phyloP scores from a whole-genome alignment of 2,797 vertebrate genomes.

The Tenualosa ilisha region DNA sequence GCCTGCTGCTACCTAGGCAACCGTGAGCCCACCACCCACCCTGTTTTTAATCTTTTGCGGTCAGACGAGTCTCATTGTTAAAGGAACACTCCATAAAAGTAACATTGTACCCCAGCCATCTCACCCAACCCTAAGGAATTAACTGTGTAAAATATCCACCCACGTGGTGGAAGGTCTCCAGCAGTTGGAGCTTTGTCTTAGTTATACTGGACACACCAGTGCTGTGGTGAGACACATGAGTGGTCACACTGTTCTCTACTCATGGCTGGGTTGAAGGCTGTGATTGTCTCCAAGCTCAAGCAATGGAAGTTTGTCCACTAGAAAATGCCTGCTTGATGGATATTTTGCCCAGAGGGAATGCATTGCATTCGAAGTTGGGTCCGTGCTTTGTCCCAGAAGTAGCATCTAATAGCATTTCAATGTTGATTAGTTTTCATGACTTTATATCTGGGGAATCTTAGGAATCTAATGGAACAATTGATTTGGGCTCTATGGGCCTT shows the following conservation, averaged over 20 bases:
- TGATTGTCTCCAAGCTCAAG: neutral
- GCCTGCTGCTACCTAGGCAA: conserved; percentile 59
- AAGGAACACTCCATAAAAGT: conserved; percentile 1
- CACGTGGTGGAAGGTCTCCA: neutral
- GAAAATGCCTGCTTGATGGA: neutral
- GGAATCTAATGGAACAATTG: neutral
- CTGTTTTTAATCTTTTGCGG: conserved; percentile 37
- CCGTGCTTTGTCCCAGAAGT: neutral
- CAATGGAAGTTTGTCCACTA: neutral
- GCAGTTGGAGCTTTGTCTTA: neutral
- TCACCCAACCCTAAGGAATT: neutral
- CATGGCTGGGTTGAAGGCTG: neutral
- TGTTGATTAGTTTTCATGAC: conserved; percentile 12
- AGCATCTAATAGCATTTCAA: neutral
- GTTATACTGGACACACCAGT: neutral
- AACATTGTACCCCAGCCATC: neutral
- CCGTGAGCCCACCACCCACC: conserved; percentile 46
- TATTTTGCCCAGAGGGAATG: neutral
- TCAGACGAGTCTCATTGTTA: neutral
- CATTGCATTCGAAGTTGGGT: neutral
- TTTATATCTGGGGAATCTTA: neutral
- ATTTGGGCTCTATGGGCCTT: neutral
- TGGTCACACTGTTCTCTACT: conserved; percentile 1
- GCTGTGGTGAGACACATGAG: neutral
- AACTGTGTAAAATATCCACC: neutral